Evolutionary conservation across 2,113 vertebrate genomes (phyloP).

Genomic region (Hyperopisus bebe): DNA sequence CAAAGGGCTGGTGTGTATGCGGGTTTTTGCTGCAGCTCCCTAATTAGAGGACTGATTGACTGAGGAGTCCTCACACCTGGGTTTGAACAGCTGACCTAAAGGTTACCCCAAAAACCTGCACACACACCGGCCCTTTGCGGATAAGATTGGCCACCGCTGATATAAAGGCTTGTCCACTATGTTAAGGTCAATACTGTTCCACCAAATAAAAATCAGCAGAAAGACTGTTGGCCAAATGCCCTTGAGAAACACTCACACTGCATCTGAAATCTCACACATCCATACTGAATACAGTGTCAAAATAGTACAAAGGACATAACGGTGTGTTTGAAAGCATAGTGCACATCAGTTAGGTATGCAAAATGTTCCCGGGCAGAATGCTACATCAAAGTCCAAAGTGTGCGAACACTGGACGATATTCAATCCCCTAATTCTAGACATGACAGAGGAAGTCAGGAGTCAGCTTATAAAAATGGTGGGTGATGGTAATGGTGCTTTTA

Average conservation of each 20-base stretch:
- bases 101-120: no score
- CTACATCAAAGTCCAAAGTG: neutral
- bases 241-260: neutral
- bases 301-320: neutral
- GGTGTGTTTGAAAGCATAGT: neutral
- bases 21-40: no score
- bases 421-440: neutral
- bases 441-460: neutral
- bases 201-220: neutral
- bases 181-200: neutral
- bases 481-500: neutral
- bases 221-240: neutral
- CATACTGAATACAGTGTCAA: neutral
- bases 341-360: neutral
- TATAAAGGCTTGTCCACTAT: neutral
- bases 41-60: no score
- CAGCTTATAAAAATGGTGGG: neutral
- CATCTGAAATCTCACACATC: neutral
- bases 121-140: no score
- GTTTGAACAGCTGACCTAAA: no score
- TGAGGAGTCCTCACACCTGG: no score
- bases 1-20: no score
- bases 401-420: neutral
- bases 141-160: neutral
- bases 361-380: neutral